A percentile compares a stretch with the other conserved stretches of the same genome.
Evolutionary conservation across 2,113 vertebrate species (phyloP).

Genomic region (Barnardius zonarius): DNA sequence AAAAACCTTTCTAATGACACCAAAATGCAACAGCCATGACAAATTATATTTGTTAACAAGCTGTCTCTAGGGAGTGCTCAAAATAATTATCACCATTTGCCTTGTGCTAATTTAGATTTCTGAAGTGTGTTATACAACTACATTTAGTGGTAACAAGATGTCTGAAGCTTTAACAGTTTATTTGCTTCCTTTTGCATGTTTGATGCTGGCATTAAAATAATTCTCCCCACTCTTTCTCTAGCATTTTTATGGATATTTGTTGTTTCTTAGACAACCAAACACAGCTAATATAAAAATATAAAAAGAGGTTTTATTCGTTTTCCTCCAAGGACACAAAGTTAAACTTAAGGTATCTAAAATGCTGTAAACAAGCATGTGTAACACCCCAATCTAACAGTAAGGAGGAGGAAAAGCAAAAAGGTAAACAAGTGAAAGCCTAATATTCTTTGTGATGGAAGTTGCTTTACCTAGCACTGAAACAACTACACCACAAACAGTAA

Average conservation of each 20-base stretch:
- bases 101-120: slow-evolving; percentile 36
- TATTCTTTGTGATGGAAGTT: background rate
- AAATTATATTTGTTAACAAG: slow-evolving; percentile 42
- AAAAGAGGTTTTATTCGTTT: background rate
- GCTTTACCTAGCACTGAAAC: background rate
- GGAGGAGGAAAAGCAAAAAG: background rate
- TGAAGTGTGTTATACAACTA: background rate
- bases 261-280: background rate
- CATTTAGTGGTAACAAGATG: slow-evolving; percentile 15
- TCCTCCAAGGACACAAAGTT: background rate
- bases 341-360: background rate
- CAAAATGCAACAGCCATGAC: background rate
- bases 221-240: background rate
- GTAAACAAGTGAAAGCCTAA: background rate
- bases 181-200: background rate
- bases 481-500: background rate
- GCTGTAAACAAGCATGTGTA: background rate
- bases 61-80: slow-evolving; percentile 21
- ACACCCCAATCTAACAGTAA: background rate
- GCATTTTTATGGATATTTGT: background rate
- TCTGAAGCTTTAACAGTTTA: background rate
- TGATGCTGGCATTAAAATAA: background rate
- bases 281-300: background rate
- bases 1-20: background rate
- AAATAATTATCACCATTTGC: slow-evolving; percentile 48